Conservation (phyloP, 2,797 vertebrate genomes). For the Falco rusticolus region DNA sequence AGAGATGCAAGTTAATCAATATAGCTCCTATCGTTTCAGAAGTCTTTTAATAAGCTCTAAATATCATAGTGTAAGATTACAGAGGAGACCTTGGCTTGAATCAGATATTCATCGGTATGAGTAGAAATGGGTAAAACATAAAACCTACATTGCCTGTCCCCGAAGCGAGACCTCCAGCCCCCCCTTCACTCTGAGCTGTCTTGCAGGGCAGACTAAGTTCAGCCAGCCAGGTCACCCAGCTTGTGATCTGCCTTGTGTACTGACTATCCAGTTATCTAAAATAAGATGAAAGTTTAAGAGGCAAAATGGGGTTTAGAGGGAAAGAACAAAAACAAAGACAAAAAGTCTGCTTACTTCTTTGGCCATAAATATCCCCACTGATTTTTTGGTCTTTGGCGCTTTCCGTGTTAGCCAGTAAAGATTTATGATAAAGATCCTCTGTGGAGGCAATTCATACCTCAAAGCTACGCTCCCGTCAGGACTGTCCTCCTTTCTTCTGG, state of each 20-base stretch:
- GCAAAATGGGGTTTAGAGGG: neutral
- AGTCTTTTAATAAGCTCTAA: constrained; percentile 9
- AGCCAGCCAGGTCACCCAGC: neutral
- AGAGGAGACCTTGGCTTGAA: neutral
- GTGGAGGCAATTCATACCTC: neutral
- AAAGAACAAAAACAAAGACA: neutral
- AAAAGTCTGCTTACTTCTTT: neutral
- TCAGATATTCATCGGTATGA: neutral
- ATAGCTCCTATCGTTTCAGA: neutral
- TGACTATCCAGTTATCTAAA: neutral
- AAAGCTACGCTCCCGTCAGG: neutral
- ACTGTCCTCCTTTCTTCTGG: neutral
- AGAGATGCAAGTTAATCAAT: neutral
- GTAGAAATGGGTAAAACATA: neutral
- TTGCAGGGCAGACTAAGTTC: neutral
- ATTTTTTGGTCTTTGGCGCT: neutral
- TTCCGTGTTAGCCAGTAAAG: neutral
- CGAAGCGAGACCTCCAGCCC: neutral
- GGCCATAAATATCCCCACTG: neutral
- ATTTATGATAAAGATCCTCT: accelerated
- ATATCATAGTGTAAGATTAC: neutral
- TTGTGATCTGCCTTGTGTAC: neutral
- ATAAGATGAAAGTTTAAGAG: neutral
- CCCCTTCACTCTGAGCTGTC: neutral
- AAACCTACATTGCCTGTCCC: neutral